phyloP scores from a whole-genome alignment of 2,888 invertebrate species.

The Microctonus brassicae region DNA sequence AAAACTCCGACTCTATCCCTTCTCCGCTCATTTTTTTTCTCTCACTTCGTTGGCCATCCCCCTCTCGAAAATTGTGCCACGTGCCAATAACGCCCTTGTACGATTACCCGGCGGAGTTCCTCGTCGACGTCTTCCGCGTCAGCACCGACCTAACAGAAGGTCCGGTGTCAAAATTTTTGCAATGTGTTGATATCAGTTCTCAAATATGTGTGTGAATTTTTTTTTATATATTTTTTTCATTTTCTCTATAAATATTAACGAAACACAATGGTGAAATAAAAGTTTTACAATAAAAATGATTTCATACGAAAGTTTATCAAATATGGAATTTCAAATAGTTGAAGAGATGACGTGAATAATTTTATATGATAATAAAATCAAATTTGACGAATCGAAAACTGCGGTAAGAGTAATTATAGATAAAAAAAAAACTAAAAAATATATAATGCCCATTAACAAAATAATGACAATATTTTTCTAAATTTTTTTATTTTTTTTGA shows the following conservation, averaged over 20 bases:
- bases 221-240: slow-evolving; percentile 20
- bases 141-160: slow-evolving; percentile 16
- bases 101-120: slow-evolving; percentile 35
- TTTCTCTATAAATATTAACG: background rate
- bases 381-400: background rate
- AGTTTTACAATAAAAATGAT: background rate
- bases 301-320: background rate
- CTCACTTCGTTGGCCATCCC: slow-evolving; percentile 15
- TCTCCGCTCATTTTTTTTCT: slow-evolving; percentile 11
- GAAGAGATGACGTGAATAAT: background rate
- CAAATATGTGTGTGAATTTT: slow-evolving; percentile 24
- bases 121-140: slow-evolving; percentile 36
- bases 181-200: slow-evolving; percentile 28
- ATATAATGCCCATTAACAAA: background rate
- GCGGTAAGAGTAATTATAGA: background rate
- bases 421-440: background rate
- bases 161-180: slow-evolving; percentile 9
- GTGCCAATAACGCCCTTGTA: slow-evolving; percentile 62
- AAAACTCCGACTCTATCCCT: slow-evolving; percentile 32
- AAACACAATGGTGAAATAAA: background rate
- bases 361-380: background rate
- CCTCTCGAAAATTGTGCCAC: slow-evolving; percentile 52
- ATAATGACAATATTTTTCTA: too few species aligned
- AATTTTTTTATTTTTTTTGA: too few species aligned
- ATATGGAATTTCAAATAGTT: background rate